Evolutionary conservation across 2,113 vertebrate genomes (phyloP).

Genomic region (Rutilus rutilus): DNA sequence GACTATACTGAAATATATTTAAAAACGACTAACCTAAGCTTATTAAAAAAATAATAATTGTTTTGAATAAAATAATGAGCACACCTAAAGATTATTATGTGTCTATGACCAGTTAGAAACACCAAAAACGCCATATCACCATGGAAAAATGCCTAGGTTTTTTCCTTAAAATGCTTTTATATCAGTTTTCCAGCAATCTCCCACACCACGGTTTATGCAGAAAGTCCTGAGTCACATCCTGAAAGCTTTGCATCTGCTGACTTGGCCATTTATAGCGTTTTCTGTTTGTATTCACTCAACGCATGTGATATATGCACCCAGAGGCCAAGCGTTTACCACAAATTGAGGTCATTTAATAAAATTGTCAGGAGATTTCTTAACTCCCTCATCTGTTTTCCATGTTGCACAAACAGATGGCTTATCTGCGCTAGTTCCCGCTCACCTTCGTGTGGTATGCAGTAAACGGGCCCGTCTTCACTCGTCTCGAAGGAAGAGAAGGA

Average conservation of each 20-base stretch:
- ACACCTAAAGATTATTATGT: not conserved
- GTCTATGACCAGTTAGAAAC: not conserved
- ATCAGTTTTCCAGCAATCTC: slow-evolving; percentile 34
- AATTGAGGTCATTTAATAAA: slow-evolving; percentile 35
- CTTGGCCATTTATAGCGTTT: slow-evolving; percentile 66
- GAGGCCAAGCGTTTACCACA: slow-evolving; percentile 55
- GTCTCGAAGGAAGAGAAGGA: slow-evolving; percentile 98
- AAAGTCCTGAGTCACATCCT: slow-evolving; percentile 66
- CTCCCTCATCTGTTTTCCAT: slow-evolving; percentile 42
- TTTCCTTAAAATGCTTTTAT: slow-evolving; percentile 19
- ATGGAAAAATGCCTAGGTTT: not conserved
- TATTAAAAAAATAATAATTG: not conserved
- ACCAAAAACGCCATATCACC: not conserved
- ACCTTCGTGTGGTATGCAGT: slow-evolving; percentile 96
- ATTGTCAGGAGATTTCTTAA: slow-evolving; percentile 46
- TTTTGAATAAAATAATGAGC: not conserved
- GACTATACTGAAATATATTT: not conserved
- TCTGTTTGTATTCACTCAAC: slow-evolving; percentile 69
- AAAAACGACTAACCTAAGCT: not conserved
- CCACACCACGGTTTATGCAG: slow-evolving; percentile 44
- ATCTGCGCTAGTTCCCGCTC: not conserved
- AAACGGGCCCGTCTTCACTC: slow-evolving; percentile 91
- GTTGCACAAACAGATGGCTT: slow-evolving; percentile 37
- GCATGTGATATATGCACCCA: slow-evolving; percentile 51
- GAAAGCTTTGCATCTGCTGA: slow-evolving; percentile 66